These are phyloP conservation scores for Gastrophysa polygoni DNA, from an alignment of 2,888 invertebrate species.

Conservation along the genomic window DNA sequence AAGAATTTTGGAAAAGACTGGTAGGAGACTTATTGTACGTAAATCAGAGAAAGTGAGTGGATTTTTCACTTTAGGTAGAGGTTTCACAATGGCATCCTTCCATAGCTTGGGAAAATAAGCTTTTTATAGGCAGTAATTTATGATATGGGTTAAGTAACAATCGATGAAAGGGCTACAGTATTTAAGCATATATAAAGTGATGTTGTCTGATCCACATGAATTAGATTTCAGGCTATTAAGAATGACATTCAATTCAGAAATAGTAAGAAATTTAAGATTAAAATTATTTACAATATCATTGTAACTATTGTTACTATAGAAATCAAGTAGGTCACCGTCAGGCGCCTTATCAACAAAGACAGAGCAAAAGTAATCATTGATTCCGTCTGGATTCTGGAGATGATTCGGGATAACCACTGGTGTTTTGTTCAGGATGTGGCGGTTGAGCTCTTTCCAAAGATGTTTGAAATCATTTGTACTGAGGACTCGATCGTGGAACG, in stretches of 20 bases:
- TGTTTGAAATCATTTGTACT: constrained; percentile 1
- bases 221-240: background rate
- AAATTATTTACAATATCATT: background rate
- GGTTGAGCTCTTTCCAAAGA: background rate
- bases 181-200: constrained; percentile 4
- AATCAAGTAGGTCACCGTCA: background rate
- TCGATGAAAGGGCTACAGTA: constrained; percentile 11
- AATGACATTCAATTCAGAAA: background rate
- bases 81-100: background rate
- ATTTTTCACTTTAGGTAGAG: constrained; percentile 2
- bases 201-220: background rate
- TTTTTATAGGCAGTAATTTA: constrained; percentile 3
- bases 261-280: background rate
- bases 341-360: background rate
- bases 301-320: background rate
- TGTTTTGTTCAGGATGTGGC: constrained; percentile 3
- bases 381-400: background rate
- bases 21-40: background rate
- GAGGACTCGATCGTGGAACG: background rate
- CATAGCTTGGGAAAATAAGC: constrained; percentile 2
- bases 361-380: background rate
- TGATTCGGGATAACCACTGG: background rate
- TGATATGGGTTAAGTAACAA: constrained; percentile 6
- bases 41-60: constrained; percentile 2
- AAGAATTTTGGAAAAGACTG: background rate